Evolutionary conservation across 2,888 invertebrate species (phyloP), one percentile per base, ranked within the genome.

Genomic region (Pheosia gnoma): DNA sequence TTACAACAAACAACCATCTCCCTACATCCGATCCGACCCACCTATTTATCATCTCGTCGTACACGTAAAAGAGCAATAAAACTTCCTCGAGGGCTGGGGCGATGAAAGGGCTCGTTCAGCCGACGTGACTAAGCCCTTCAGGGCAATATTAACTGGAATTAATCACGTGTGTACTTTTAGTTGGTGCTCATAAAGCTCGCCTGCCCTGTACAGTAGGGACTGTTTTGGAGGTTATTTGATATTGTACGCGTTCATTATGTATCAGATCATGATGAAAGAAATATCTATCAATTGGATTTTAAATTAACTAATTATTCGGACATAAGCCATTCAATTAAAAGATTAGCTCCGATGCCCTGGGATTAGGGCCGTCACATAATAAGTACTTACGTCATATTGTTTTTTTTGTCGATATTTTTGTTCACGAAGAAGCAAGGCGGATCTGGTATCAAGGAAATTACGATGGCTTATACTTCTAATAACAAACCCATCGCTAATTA

Each of bases 21-120:
- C 51, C 51, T 13, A 47, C 49, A 13, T 4, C 49, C 49, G 36
- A 36, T 52, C 55, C 13, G 45, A 54, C 11, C 25, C 9, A 36
- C 57, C 13, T 62, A 41, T 69, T n/a, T 49, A 38, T 43, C 49
- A 59, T 70, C 59, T 66, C 58, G 63, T 60, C 63, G 71, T 73
- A 66, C 63, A 68, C 73, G 74, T 80, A 76, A 81, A 81, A 77
- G 63, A 61, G 70, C 68, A 71, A 75, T 80, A 72, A 79, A 77
- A 69, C 63, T 61, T 64, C 54, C 47, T 63, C 55, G 63, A 74
- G 75, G 77, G 80, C 75, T 77, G 79, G 60, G 78, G 61, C 65
- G 65, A 79, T 79, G 77, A 81, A 81, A 72, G 75, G 64, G 61
- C 58, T 67, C 74, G 66, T 77, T 75, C 60, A 60, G 37, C 58